Evolutionary conservation across 2,797 vertebrate species (phyloP), one percentile per base, ranked within the genome.

Genomic region (Pelochelys cantorii): DNA sequence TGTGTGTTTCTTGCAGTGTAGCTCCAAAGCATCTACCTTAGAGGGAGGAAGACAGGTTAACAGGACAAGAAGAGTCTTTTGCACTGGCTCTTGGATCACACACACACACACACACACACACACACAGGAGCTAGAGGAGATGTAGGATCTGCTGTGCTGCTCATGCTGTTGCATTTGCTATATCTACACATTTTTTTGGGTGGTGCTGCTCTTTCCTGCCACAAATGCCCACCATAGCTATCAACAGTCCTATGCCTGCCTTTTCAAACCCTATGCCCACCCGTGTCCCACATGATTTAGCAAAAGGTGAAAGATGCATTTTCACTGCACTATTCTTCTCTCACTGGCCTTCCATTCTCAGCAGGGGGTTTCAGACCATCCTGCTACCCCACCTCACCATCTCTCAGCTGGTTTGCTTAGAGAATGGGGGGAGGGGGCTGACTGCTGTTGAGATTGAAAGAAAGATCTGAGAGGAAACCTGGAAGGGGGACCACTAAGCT

Each of bases 21-120:
- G 86, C 7, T 94, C 68, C 68, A 83, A 91, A 52, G 34, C n/a
- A 84, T 6, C 18, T 93, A 56, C 84, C 83, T 95, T 92, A 81
- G 79, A 83, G 88, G 95, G 10, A 84, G 83, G 53, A 89, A 93
- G 54, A 13, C 59, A 9, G 65, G 84, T 93, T 94, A 93, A 92
- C 79, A 59, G 86, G 48, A 65, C 83, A 82, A 80, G 88, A 94
- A 81, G 62, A 81, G 27, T 83, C 92, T 48, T 3, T 57, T 78
- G 10, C 90, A 82, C 25, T 79, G 34, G 15, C 7, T 37, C 65
- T 71, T 71, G 65, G n/a, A 37, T 71, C 34, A 22, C 60, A 11
- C 59, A 27, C 59, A 12, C 59, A 27, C 59, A 13, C 25, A 29
- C 25, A 60, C 25, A 7, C 56, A n/a, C 6, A 34, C 8, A n/a